Conservation (phyloP, 2,797 vertebrate genomes). For the Crossoptilon crossoptilon region DNA sequence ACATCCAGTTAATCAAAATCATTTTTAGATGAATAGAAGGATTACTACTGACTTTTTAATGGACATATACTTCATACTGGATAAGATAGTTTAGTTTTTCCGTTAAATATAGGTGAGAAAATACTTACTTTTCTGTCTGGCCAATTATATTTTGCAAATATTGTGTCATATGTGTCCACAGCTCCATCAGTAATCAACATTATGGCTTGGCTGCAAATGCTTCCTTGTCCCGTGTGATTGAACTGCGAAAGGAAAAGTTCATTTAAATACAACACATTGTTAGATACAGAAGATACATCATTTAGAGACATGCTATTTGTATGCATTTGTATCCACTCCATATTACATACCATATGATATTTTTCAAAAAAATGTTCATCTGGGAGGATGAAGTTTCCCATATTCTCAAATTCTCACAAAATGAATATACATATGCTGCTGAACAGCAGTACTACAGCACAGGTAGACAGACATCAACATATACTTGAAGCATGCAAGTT, state of each 20-base stretch:
- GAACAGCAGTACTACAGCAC: not conserved
- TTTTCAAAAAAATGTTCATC: constrained; percentile 14
- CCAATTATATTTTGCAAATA: constrained; percentile 98
- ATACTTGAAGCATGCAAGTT: not conserved
- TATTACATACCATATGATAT: not conserved
- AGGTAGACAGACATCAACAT: not conserved
- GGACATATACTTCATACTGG: not conserved
- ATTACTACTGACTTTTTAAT: not conserved
- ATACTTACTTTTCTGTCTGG: constrained; percentile 93
- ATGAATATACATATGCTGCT: not conserved
- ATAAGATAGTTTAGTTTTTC: not conserved
- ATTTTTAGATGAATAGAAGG: not conserved
- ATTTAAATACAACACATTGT: not conserved
- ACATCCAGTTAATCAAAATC: not conserved
- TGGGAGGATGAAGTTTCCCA: not conserved
- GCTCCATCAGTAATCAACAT: constrained; percentile 98
- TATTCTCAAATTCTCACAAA: not conserved
- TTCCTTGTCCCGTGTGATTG: constrained; percentile 96
- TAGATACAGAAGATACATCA: not conserved
- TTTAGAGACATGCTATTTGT: not conserved
- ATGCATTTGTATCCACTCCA: not conserved
- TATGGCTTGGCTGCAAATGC: constrained; percentile 97
- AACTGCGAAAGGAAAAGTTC: constrained; percentile 82
- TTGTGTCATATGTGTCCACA: constrained; percentile 94
- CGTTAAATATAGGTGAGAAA: not conserved